Base-by-base conservation (phyloP, 2,888 invertebrate genomes). In the Odontocolon sp. region DNA sequence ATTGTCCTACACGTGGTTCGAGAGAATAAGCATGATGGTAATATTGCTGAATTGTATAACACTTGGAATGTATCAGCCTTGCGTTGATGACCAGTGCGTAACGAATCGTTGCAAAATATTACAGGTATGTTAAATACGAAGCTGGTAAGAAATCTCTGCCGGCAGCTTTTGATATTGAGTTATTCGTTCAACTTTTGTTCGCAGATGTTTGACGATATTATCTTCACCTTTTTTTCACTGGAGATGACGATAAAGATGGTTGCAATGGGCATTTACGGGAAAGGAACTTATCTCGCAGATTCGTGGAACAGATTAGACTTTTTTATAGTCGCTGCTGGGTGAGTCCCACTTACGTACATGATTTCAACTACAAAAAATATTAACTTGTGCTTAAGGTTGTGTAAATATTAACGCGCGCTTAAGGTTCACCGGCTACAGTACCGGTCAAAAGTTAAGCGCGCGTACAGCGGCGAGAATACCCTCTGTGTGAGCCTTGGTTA, bases 221-320 rank as follows among this genome's bases (percentile, higher is more conserved):
- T 99, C 91, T 99, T 99, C 92, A 97, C 95, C 82, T 99, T 99
- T 93, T 99, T 99, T 92, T 95, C 98, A 57, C 91, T 98, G 89
- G 99, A 99, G 92, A 97, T 99, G 99, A 94, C 96, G 82, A 96
- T 99, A 90, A 99, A 99, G 93, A 97, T 99, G 95, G 94, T 98
- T 66, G 99, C 99, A 38, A 98, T 99, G 98, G 98, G 98, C 18
- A 95, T 99, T 80, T 96, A 96, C 86, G 98, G 98, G 18, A 96
- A 95, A 88, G 96, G 97, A 63, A 96, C 98, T 6, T 99, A 99
- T 91, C 93, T 99, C 88, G 98, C 98, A 0, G 99, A 99, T 91
- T 97, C 98, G 14, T 99, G 99, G 99, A 99, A 99, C 91, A 94
- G 98, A 85, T 94, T 99, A 87, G 99, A 99, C 92, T 96, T 96